These are phyloP conservation scores for Ophonus ardosiacus DNA, from an alignment of 2,888 invertebrate species.

Conservation along the genomic window DNA sequence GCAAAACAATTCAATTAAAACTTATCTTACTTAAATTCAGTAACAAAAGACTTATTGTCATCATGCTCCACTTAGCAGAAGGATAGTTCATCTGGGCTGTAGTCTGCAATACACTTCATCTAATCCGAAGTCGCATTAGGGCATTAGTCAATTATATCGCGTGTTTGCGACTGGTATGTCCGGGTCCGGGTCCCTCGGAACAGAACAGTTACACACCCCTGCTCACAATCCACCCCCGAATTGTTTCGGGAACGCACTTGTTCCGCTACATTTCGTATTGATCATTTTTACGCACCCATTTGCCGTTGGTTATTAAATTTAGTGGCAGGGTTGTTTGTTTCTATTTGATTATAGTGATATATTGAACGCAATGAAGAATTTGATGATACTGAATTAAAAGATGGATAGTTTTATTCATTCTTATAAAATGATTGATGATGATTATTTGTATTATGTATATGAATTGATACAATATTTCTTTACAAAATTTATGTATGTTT, in stretches of 20 bases:
- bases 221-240: not conserved
- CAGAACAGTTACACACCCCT: slow-evolving; percentile 11
- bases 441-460: not conserved
- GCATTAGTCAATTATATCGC: slow-evolving; percentile 70
- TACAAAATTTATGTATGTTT: too few relatives aligned
- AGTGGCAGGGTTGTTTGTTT: slow-evolving; percentile 26
- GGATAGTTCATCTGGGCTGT: slow-evolving; percentile 56
- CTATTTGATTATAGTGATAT: slow-evolving; percentile 32
- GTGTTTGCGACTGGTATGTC: slow-evolving; percentile 67
- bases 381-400: slow-evolving; percentile 17
- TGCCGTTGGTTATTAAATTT: slow-evolving; percentile 21
- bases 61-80: not conserved
- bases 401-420: not conserved
- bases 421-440: not conserved
- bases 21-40: not conserved
- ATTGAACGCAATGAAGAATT: slow-evolving; percentile 1
- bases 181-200: slow-evolving; percentile 17
- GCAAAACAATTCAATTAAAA: not conserved
- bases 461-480: too few relatives aligned
- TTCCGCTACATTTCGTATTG: slow-evolving; percentile 43
- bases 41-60: not conserved
- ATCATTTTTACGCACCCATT: slow-evolving; percentile 34
- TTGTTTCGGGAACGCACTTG: slow-evolving; percentile 37
- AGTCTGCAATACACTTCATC: slow-evolving; percentile 68
- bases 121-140: slow-evolving; percentile 68